phyloP scores from a whole-genome alignment of 2,797 vertebrate species.

The Megaceryle alcyon region DNA sequence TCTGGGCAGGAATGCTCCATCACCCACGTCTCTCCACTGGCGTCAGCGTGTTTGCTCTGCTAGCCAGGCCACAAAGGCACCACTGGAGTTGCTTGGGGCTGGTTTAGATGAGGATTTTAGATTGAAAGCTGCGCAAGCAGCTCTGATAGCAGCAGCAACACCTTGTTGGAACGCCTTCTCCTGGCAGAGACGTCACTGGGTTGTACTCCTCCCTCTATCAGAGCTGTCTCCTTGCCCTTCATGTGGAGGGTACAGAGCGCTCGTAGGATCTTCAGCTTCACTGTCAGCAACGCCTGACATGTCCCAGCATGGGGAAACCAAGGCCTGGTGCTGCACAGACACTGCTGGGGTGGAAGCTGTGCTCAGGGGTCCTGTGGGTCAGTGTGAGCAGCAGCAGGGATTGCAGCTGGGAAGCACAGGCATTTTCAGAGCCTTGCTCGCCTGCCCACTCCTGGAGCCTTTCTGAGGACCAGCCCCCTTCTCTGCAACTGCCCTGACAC shows the following conservation, averaged over 20 bases:
- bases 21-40: background rate
- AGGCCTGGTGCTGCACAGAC: background rate
- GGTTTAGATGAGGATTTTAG: background rate
- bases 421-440: background rate
- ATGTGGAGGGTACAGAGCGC: background rate
- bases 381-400: background rate
- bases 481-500: background rate
- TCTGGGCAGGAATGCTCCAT: background rate
- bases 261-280: background rate
- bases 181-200: background rate
- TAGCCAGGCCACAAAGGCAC: background rate
- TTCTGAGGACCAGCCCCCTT: background rate
- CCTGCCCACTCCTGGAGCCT: accelerated
- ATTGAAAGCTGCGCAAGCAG: background rate
- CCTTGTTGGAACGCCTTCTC: background rate
- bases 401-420: accelerated
- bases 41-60: background rate
- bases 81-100: background rate
- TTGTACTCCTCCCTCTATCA: background rate
- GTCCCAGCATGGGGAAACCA: accelerated
- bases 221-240: background rate
- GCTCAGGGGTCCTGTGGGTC: accelerated
- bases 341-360: accelerated
- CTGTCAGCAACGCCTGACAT: accelerated
- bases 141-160: background rate